Percentiles rank a stretch among this genome's conserved stretches.
phyloP scores from a whole-genome alignment of 2,113 vertebrate genomes.

The Takifugu bimaculatus region DNA sequence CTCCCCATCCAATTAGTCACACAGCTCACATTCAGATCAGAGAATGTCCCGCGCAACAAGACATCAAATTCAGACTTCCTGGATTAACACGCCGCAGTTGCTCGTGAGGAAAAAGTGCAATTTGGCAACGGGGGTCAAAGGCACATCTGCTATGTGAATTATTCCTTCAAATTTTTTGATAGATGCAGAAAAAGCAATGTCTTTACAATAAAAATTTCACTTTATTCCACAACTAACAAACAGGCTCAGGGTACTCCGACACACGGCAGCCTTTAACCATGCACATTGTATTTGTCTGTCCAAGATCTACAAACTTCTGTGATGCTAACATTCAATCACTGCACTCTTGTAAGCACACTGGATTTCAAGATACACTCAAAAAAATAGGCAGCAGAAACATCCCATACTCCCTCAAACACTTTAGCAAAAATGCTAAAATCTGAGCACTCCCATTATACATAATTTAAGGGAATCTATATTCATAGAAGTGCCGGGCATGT shows the following conservation, averaged over 20 bases:
- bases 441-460: slow-evolving; percentile 73
- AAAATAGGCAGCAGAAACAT: slow-evolving; percentile 56
- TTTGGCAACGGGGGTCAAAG: background rate
- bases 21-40: slow-evolving; percentile 40
- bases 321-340: slow-evolving; percentile 23
- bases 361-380: slow-evolving; percentile 65
- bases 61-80: slow-evolving; percentile 36
- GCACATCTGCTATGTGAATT: background rate
- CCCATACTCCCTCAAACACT: slow-evolving; percentile 63
- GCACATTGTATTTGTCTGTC: slow-evolving; percentile 17
- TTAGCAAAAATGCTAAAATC: slow-evolving; percentile 73
- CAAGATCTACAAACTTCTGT: slow-evolving; percentile 34
- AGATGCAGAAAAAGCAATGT: too few relatives aligned
- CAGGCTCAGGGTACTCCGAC: background rate
- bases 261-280: background rate
- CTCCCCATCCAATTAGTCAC: slow-evolving; percentile 64
- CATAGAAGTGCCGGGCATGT: slow-evolving; percentile 70
- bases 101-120: background rate
- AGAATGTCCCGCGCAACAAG: slow-evolving; percentile 46
- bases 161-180: background rate
- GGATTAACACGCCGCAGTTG: slow-evolving; percentile 21
- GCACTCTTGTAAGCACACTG: slow-evolving; percentile 27
- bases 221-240: too few relatives aligned
- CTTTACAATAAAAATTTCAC: too few relatives aligned
- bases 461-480: slow-evolving; percentile 78